A percentile compares a stretch with the other conserved stretches of the same genome.
These are phyloP conservation scores for Prionailurus bengalensis DNA, from an alignment of 2,113 vertebrate genomes.

Conservation along the genomic window DNA sequence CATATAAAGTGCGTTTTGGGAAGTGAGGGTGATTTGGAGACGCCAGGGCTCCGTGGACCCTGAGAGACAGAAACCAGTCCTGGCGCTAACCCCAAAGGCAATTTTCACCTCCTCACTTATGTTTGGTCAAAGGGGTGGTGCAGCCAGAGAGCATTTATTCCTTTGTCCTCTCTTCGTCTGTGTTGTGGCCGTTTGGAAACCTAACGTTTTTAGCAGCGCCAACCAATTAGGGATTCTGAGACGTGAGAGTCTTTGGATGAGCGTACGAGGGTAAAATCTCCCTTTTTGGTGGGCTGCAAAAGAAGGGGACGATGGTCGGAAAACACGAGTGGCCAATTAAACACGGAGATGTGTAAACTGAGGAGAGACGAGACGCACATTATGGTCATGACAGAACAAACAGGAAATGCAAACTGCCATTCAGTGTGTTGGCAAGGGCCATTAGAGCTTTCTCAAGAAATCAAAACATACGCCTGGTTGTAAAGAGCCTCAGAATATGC, in stretches of 20 bases:
- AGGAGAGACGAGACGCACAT: neutral
- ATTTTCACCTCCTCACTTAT: neutral
- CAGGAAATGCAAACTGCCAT: neutral
- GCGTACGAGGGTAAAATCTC: neutral
- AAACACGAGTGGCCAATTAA: slow-evolving; percentile 6
- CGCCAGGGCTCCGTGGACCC: neutral
- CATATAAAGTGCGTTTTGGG: neutral
- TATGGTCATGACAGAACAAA: slow-evolving; percentile 18
- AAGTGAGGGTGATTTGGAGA: neutral
- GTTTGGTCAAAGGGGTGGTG: neutral
- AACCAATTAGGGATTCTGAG: neutral
- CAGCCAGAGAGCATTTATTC: neutral
- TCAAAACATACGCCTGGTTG: neutral
- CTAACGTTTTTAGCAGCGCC: neutral
- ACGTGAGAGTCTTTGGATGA: neutral
- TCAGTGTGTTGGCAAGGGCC: slow-evolving; percentile 51
- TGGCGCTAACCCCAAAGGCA: neutral
- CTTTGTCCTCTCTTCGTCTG: neutral
- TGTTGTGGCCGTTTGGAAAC: neutral
- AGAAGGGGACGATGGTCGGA: slow-evolving; percentile 33
- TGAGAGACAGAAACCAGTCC: neutral
- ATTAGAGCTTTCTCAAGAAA: slow-evolving; percentile 53
- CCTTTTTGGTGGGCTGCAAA: neutral
- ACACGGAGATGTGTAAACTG: slow-evolving; percentile 48
- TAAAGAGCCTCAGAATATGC: neutral